These are phyloP conservation scores for Odocoileus hemionus DNA, from an alignment of 2,113 vertebrate genomes.

Conservation along the genomic window DNA sequence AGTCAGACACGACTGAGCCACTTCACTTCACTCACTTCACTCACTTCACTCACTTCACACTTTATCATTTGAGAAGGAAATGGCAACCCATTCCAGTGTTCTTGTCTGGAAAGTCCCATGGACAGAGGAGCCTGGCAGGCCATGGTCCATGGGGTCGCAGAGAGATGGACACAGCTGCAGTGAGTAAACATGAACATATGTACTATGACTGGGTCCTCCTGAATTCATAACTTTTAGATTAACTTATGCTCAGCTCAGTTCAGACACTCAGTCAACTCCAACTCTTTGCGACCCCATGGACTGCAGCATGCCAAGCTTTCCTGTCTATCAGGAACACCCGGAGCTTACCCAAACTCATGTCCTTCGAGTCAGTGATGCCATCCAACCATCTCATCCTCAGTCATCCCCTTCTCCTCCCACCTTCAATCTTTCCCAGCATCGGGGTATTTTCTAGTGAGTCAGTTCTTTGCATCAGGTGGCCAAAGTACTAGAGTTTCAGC, in stretches of 20 bases:
- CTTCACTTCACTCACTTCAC: neutral
- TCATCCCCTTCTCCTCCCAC: neutral
- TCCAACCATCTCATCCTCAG: neutral
- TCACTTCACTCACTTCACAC: neutral
- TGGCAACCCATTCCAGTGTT: neutral
- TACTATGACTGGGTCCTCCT: neutral
- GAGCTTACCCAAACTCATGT: neutral
- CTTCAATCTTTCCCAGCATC: neutral
- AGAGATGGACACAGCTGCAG: neutral
- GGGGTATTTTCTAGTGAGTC: neutral
- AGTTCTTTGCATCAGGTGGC: neutral
- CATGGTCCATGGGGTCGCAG: neutral
- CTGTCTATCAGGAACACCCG: neutral
- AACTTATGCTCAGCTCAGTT: neutral
- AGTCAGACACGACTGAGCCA: neutral
- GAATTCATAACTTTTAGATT: neutral
- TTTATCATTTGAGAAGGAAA: neutral
- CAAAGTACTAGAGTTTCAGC: neutral
- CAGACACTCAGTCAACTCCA: neutral
- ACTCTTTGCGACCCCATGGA: neutral
- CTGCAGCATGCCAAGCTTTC: neutral
- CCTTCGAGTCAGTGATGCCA: neutral
- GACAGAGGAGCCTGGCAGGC: neutral
- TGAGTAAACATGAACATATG: neutral
- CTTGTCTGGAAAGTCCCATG: neutral